Conservation (phyloP, 2,797 vertebrate genomes). For the Eptatretus atami region DNA sequence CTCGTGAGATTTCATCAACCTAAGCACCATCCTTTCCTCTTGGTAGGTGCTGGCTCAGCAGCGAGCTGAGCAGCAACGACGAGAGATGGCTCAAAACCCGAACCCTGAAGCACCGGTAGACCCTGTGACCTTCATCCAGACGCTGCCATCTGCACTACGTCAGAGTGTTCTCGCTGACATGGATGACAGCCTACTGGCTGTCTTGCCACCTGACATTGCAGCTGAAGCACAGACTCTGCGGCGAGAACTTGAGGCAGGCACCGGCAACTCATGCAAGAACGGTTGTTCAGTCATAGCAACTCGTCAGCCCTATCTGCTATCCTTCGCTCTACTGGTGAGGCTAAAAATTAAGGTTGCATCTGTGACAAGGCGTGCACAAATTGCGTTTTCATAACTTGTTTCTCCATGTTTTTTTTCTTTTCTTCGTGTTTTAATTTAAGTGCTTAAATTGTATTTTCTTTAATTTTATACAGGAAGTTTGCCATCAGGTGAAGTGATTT, state of each 20-base stretch:
- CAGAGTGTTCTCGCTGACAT: conserved; percentile 81
- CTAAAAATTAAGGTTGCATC: not conserved
- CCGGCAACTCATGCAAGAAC: conserved; percentile 76
- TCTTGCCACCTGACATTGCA: conserved; percentile 86
- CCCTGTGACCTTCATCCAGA: conserved; percentile 87
- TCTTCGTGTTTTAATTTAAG: no score
- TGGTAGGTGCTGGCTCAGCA: conserved; percentile 65
- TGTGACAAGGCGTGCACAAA: not conserved
- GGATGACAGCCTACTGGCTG: conserved; percentile 80
- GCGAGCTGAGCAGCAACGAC: conserved; percentile 61
- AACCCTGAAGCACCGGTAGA: conserved; percentile 55
- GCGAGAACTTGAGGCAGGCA: conserved; percentile 75
- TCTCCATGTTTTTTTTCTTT: no score
- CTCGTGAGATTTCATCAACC: no score
- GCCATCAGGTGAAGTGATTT: no score
- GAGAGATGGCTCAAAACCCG: conserved; percentile 53
- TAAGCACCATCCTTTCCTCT: no score
- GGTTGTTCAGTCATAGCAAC: conserved; percentile 67
- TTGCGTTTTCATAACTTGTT: no score
- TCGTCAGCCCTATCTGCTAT: conserved; percentile 81
- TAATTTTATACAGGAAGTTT: no score
- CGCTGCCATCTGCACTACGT: conserved; percentile 54
- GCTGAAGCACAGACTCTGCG: conserved; percentile 69
- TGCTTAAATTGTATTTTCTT: no score
- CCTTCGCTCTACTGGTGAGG: conserved; percentile 36